Conservation (phyloP, 2,113 vertebrate species). For the Macroglossus sobrinus region DNA sequence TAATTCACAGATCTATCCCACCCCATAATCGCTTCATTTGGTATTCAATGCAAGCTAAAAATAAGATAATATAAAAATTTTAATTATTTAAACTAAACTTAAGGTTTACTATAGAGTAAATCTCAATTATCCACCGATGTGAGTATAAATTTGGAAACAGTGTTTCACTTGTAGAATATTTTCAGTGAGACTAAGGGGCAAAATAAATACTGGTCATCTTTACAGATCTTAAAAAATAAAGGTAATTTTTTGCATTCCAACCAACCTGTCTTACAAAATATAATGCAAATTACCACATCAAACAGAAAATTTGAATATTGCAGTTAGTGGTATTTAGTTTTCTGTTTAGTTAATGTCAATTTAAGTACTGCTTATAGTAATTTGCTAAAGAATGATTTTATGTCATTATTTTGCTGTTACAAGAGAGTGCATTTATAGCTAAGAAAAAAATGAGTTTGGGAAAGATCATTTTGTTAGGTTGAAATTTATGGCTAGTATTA, state of each 20-base stretch:
- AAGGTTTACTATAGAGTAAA: conserved; percentile 32
- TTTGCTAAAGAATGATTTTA: conserved; percentile 24
- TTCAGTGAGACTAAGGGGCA: not conserved
- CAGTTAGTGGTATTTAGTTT: conserved; percentile 18
- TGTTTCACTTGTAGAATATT: not conserved
- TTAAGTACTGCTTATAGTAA: not conserved
- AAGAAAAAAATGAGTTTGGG: conserved; percentile 22
- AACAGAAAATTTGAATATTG: not conserved
- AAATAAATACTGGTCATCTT: conserved; percentile 25
- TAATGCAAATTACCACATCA: not conserved
- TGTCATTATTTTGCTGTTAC: conserved; percentile 5
- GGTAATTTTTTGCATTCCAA: not conserved
- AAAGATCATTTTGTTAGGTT: conserved; percentile 34
- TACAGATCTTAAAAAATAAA: conserved; percentile 23
- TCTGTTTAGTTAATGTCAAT: not conserved
- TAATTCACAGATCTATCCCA: not conserved
- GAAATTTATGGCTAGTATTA: conserved; percentile 19
- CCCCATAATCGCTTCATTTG: not conserved
- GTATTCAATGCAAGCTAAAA: conserved; percentile 53
- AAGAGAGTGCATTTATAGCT: not conserved
- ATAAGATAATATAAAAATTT: conserved; percentile 36
- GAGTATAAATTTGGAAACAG: not conserved
- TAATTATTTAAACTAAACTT: conserved; percentile 45
- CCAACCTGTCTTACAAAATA: not conserved
- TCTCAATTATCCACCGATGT: conserved; percentile 39